phyloP scores from a whole-genome alignment of 2,888 invertebrate species.

The Clostera curtula region DNA sequence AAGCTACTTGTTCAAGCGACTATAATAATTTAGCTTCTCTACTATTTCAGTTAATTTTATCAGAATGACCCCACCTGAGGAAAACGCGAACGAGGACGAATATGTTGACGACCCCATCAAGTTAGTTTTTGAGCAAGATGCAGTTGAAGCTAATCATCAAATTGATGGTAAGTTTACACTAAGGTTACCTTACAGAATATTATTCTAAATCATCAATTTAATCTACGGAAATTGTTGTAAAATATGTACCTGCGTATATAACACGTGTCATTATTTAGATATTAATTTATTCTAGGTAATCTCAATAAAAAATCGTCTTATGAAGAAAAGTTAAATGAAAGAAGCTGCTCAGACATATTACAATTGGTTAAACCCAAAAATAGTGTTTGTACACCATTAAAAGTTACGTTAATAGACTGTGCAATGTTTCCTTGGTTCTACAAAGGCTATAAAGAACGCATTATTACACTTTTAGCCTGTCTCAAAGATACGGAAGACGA shows the following conservation, averaged over 20 bases:
- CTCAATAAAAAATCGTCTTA: too few species aligned
- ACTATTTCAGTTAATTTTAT: constrained; percentile 7
- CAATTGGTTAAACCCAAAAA: constrained; percentile 1
- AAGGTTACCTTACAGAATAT: too few species aligned
- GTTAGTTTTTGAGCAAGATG: neutral
- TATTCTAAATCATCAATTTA: too few species aligned
- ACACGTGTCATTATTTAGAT: too few species aligned
- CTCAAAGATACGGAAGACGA: too few species aligned
- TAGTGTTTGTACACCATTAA: constrained; percentile 4
- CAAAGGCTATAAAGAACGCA: constrained; percentile 14
- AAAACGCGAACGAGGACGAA: constrained; percentile 16
- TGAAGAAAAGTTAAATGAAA: too few species aligned
- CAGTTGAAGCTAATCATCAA: neutral
- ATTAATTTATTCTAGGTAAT: too few species aligned
- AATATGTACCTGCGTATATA: too few species aligned
- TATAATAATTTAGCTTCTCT: too few species aligned
- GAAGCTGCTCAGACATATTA: neutral
- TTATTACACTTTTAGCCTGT: constrained; percentile 6
- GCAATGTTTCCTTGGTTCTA: constrained; percentile 22
- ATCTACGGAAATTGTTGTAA: too few species aligned
- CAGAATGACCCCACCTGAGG: constrained; percentile 8
- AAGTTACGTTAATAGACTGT: constrained; percentile 19
- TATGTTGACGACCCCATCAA: constrained; percentile 17
- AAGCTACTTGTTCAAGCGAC: too few species aligned
- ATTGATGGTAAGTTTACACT: too few species aligned